Base-by-base conservation (phyloP, 2,797 vertebrate genomes). In the Bryconaethiops microstoma region DNA sequence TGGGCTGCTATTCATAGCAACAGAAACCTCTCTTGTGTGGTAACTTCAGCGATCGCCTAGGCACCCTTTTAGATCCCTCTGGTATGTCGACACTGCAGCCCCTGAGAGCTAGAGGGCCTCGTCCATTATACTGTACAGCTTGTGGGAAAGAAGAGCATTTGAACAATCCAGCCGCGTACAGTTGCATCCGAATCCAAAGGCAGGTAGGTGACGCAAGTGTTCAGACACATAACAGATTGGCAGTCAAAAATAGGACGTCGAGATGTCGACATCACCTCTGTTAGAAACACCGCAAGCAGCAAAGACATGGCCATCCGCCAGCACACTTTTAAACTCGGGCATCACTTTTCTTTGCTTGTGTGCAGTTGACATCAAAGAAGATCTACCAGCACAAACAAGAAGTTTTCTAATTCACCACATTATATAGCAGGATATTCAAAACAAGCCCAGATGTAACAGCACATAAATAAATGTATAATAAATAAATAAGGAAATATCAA, bases 1-100 rank as follows among this genome's bases (percentile, higher is more conserved):
- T 72, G 89, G 87, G 91, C 91, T 88, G 86, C 92, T 88, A 88
- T 92, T 77, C 86, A 90, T 88, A 84, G 91, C 89, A 85, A 90
- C 86, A 90, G 88, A 92, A 92, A 88, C 92, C 69, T 83, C 25
- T 88, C 83, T 69, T 91, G 87, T 89, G 88, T 92, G 87, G 21
- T 85, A 90, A 88, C 86, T 88, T 81, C 83, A 80, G 89, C 60
- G 88, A 94, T 93, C 83, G 84, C 88, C 91, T 88, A 90, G 94
- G 93, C 87, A 92, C 85, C 91, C 88, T 84, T 90, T 88, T 88
- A 89, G 84, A 85, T 88, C 86, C 89, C 88, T 88, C 14, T 89
- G 89, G 89, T 92, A 94, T 92, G 91, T 87, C 94, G 91, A 91
- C 86, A 90, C 87, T 86, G 84, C 91, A 82, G 86, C 89, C 90